Conservation (phyloP, 2,113 vertebrate genomes). For the Pachyramphus minor region DNA sequence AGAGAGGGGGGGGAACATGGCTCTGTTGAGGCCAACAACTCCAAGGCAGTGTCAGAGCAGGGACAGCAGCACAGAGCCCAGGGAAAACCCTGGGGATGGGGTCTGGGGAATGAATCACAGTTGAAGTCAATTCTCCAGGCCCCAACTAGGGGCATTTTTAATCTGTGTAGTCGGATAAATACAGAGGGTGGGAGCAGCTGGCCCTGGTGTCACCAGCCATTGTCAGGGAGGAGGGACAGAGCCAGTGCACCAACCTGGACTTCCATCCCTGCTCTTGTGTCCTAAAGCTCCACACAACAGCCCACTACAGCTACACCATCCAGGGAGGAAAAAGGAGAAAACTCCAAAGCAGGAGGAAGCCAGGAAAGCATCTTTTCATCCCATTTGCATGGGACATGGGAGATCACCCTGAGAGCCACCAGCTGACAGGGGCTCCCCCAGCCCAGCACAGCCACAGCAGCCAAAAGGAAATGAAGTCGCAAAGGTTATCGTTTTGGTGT, state of each 20-base stretch:
- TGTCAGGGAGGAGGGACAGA: neutral
- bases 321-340: neutral
- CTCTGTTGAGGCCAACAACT: neutral
- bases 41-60: accelerated
- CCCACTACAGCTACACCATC: neutral
- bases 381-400: accelerated
- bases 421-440: neutral
- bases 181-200: neutral
- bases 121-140: neutral
- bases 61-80: neutral
- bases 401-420: neutral
- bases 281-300: neutral
- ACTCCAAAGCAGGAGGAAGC: neutral
- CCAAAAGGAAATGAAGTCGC: neutral
- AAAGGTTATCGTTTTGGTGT: neutral
- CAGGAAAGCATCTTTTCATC: neutral
- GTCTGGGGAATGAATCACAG: neutral
- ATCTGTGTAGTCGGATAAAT: neutral
- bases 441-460: neutral
- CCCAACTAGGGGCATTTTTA: neutral
- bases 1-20: accelerated
- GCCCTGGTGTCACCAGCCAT: neutral
- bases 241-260: accelerated
- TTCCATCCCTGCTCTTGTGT: neutral
- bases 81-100: neutral